These are phyloP conservation scores for Linnaemya tessellans DNA, from an alignment of 2,888 invertebrate species.

Conservation along the genomic window DNA sequence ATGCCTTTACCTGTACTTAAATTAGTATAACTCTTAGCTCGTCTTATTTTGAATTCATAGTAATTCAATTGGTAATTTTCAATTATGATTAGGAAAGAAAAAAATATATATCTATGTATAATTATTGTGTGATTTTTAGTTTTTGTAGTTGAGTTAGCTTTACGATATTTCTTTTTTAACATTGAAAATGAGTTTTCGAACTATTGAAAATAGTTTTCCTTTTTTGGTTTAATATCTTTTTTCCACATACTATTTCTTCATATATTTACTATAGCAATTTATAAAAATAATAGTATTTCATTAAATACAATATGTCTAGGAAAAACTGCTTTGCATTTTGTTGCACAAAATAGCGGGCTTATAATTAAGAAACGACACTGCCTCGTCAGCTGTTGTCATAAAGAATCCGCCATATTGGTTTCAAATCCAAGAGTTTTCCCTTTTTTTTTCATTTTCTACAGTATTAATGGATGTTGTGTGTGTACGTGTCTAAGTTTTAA, in stretches of 20 bases:
- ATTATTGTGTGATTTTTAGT: not conserved
- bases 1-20: conserved; percentile 47
- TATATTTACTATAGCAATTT: conserved; percentile 18
- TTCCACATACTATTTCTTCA: conserved; percentile 37
- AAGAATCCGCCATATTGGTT: conserved; percentile 66
- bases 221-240: not conserved
- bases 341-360: conserved; percentile 56
- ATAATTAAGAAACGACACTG: conserved; percentile 58
- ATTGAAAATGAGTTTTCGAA: conserved; percentile 60
- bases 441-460: not conserved
- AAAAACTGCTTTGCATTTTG: conserved; percentile 20
- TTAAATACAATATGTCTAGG: conserved; percentile 1
- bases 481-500: not conserved
- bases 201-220: conserved; percentile 62
- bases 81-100: conserved; percentile 1
- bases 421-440: conserved; percentile 53
- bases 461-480: conserved; percentile 24
- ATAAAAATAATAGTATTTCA: conserved; percentile 38
- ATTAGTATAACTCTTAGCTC: conserved; percentile 28
- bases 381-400: conserved; percentile 38
- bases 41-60: conserved; percentile 22
- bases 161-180: conserved; percentile 48
- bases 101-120: not conserved
- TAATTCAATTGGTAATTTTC: not conserved
- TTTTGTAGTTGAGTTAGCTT: conserved; percentile 10